phyloP scores from a whole-genome alignment of 2,888 invertebrate species.

The Sarcophaga subvicina region DNA sequence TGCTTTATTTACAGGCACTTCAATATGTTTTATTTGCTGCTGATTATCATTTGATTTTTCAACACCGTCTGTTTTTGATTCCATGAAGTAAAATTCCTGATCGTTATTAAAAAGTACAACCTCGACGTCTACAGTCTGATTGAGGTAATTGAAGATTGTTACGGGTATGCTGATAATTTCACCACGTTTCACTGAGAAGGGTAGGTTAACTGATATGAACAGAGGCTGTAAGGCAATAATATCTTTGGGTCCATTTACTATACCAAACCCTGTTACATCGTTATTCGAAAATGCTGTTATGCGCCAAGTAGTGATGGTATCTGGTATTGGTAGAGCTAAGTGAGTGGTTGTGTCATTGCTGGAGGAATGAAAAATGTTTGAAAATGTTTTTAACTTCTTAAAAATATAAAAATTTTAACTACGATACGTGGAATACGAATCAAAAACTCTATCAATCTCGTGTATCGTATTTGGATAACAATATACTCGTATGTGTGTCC shows the following conservation, averaged over 20 bases:
- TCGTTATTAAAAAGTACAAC: conserved; percentile 91
- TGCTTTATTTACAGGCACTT: conserved; percentile 87
- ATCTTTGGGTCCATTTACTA: too few relatives aligned
- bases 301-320: too few relatives aligned
- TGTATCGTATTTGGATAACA: too few relatives aligned
- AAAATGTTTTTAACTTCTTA: too few relatives aligned
- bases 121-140: conserved; percentile 88
- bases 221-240: conserved; percentile 89
- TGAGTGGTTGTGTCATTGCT: too few relatives aligned
- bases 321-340: too few relatives aligned
- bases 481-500: too few relatives aligned
- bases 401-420: too few relatives aligned
- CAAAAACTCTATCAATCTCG: too few relatives aligned
- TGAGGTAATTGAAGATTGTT: conserved; percentile 92
- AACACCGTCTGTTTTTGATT: conserved; percentile 74
- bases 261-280: conserved; percentile 87
- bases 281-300: too few relatives aligned
- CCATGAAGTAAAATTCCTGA: conserved; percentile 87
- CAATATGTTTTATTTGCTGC: conserved; percentile 79
- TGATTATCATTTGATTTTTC: conserved; percentile 63
- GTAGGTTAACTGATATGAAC: conserved; percentile 88
- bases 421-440: too few relatives aligned
- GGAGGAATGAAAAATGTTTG: too few relatives aligned
- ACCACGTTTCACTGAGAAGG: conserved; percentile 88
- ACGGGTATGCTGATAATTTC: conserved; percentile 93